These are phyloP conservation scores for Neelides sp. DNA, from an alignment of 1,140 invertebrate species.

Conservation along the genomic window DNA sequence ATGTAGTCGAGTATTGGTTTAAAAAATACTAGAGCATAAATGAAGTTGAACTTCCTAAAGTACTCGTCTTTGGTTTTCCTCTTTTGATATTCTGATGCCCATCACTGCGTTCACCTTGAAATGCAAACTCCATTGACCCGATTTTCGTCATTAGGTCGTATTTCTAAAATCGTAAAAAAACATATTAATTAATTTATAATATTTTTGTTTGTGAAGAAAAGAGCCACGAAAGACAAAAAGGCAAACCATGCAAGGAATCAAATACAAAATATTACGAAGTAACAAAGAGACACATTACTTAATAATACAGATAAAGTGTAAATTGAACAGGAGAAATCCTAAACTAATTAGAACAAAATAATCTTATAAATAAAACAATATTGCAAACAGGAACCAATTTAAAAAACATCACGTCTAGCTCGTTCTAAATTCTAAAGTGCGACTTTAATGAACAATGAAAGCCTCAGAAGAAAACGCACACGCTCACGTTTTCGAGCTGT, in stretches of 20 bases:
- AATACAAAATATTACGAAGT: neutral
- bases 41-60: too few species aligned
- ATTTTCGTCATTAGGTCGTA: conserved; percentile 23
- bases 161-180: conserved; percentile 10
- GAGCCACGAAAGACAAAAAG: neutral
- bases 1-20: too few species aligned
- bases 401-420: too few species aligned
- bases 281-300: neutral
- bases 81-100: too few species aligned
- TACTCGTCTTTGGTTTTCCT: too few species aligned
- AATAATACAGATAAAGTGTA: neutral
- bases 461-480: neutral
- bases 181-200: neutral
- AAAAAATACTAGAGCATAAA: too few species aligned
- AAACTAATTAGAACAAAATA: too few species aligned
- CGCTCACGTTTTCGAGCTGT: too few species aligned
- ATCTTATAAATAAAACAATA: too few species aligned
- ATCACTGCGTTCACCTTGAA: conserved; percentile 29
- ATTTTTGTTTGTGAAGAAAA: neutral
- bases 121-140: conserved; percentile 14
- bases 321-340: neutral
- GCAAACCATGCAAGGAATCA: neutral
- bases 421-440: neutral
- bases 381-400: too few species aligned
- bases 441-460: neutral